Conservation (phyloP, 92 coral and sea anemone species). For the Paramuricea clavata region DNA sequence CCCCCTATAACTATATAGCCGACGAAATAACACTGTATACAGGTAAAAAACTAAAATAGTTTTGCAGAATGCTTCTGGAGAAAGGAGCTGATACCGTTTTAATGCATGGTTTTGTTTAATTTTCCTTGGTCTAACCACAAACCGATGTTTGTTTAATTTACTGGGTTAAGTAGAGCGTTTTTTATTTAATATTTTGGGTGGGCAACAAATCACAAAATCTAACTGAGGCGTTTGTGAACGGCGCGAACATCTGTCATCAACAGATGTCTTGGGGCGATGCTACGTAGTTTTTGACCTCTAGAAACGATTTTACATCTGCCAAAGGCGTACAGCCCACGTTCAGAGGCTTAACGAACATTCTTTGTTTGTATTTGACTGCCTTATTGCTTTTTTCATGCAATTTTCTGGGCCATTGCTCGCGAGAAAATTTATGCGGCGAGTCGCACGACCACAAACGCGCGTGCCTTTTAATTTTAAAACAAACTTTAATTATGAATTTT, state of each 20-base stretch:
- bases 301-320: conserved; percentile 31
- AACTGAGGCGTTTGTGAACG: conserved; percentile 15
- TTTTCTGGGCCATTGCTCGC: not conserved
- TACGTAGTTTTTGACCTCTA: conserved; percentile 17
- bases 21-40: not conserved
- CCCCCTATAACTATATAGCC: not conserved
- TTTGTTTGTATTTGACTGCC: not conserved
- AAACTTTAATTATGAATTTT: conserved; percentile 29
- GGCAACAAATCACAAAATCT: not conserved
- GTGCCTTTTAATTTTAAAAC: conserved; percentile 25
- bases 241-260: conserved; percentile 10
- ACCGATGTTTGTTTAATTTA: not conserved
- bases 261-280: conserved; percentile 16
- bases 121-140: not conserved
- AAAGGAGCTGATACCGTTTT: no score
- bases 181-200: conserved; percentile 8
- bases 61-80: not conserved
- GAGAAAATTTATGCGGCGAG: not conserved
- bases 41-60: not conserved
- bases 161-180: not conserved
- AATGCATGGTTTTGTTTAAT: no score
- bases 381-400: conserved; percentile 20
- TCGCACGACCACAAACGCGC: conserved; percentile 19
- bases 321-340: conserved; percentile 8
- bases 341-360: not conserved